Conservation (phyloP, 1,140 invertebrate genomes). For the Sycobia sp. region DNA sequence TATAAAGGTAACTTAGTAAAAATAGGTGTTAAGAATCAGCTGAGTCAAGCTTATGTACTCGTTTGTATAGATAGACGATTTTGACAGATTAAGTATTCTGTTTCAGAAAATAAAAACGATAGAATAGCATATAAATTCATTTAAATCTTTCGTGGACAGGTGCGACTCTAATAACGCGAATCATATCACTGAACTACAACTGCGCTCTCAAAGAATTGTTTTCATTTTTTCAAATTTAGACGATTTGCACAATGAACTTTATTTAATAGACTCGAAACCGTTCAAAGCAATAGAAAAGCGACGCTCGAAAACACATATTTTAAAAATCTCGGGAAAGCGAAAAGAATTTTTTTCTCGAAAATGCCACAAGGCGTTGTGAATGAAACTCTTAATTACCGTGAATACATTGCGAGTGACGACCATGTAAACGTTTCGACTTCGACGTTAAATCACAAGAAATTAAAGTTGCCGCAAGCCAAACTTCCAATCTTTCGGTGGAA, state of each 20-base stretch:
- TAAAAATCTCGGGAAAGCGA: too few relatives aligned
- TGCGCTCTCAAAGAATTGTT: background rate
- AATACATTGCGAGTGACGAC: background rate
- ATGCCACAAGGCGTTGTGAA: too few relatives aligned
- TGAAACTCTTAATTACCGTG: too few relatives aligned
- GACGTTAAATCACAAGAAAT: background rate
- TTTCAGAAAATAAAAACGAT: conserved; percentile 7
- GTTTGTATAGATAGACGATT: conserved; percentile 1
- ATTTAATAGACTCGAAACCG: conserved; percentile 5
- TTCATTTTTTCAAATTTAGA: conserved; percentile 2
- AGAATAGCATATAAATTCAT: background rate
- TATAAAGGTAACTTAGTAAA: too few relatives aligned
- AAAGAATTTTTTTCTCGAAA: too few relatives aligned
- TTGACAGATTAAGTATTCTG: conserved; percentile 7
- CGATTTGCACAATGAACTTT: conserved; percentile 1
- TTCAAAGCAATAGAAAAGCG: background rate
- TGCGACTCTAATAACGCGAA: background rate
- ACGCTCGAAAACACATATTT: background rate
- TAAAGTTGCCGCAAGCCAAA: conserved; percentile 2
- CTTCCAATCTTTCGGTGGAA: conserved; percentile 3
- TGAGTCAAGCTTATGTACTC: too few relatives aligned
- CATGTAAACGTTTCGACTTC: background rate
- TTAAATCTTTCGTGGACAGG: background rate
- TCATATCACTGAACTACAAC: conserved; percentile 2
- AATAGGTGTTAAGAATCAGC: too few relatives aligned